These are phyloP conservation scores for Sogatella furcifera DNA, from an alignment of 1,140 invertebrate species.

Conservation along the genomic window DNA sequence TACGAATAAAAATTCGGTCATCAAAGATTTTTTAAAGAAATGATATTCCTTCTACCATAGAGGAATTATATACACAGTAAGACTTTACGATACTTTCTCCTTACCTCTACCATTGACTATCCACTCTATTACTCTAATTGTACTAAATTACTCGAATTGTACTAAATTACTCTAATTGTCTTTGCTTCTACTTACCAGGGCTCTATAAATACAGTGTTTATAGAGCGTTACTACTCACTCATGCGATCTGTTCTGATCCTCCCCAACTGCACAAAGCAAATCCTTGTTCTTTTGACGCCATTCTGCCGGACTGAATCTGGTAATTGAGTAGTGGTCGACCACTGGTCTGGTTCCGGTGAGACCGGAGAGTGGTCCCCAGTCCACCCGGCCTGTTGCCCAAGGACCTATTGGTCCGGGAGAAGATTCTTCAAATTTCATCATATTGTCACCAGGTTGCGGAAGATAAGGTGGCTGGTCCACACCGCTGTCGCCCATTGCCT, in stretches of 20 bases:
- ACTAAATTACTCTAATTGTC: no score
- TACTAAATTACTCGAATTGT: no score
- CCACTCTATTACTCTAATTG: no score
- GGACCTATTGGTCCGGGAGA: constrained; percentile 17
- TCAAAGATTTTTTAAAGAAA: no score
- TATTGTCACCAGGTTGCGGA: constrained; percentile 8
- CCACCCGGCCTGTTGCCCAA: constrained; percentile 54
- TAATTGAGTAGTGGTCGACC: constrained; percentile 61
- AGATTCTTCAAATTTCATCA: background rate
- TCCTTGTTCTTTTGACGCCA: constrained; percentile 53
- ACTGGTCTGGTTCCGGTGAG: constrained; percentile 56
- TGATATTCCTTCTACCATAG: no score
- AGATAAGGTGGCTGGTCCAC: constrained; percentile 2
- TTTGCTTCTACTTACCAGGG: no score
- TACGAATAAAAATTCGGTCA: no score
- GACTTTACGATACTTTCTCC: no score
- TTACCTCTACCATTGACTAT: no score
- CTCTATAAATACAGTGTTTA: background rate
- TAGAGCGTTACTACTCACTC: constrained; percentile 20
- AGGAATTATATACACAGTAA: no score
- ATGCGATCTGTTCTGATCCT: constrained; percentile 26
- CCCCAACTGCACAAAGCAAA: constrained; percentile 39
- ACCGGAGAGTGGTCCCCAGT: constrained; percentile 51
- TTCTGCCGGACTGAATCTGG: constrained; percentile 52
- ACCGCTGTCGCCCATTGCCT: constrained; percentile 3